Evolutionary conservation across 2,113 vertebrate species (phyloP), one percentile per base, ranked within the genome.

Genomic region (Gymnobelideus leadbeateri): DNA sequence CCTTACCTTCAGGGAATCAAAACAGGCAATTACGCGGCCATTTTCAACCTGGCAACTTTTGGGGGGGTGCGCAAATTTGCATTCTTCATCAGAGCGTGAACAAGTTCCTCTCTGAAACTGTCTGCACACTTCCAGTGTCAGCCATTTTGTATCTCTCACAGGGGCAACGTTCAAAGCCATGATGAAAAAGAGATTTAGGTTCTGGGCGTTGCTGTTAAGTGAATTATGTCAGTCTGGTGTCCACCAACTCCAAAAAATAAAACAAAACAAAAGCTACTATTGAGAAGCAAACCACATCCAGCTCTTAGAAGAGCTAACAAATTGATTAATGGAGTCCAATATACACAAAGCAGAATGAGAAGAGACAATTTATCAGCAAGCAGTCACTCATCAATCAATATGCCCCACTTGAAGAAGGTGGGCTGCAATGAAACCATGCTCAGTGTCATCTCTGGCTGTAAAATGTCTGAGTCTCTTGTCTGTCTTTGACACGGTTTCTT

Each of bases 31-130:
- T 95, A 99, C 99, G 98, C 99, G 99, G 98, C 99, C 99, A 93
- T 99, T 99, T 98, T 99, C 99, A 94, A 99, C 99, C 98, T 99
- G 99, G 99, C 99, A 99, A 97, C 99, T 99, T 99, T 99, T 99
- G 19, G 99, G 99, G 91, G 99, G 99, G 97, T 99, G 99, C 99
- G 99, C 99, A 98, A 99, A 99, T 98, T 99, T 99, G 99, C 99
- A 99, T 99, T 99, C 99, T 98, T 99, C 99, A 93, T 99, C 99
- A 68, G 99, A 99, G 93, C 99, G 99, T 21, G 99, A 99, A 98
- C 99, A 99, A 52, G 99, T 99, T 98, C 99, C 99, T 94, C 99
- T 99, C 98, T 99, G 99, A 98, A 99, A 99, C 95, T 99, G 99
- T 95, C 99, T 99, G 98, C 99, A 99, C 95, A 99, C 99, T 98